Evolutionary conservation across 2,113 vertebrate genomes (phyloP), one percentile per base, ranked within the genome.

Genomic region (Canis aureus): DNA sequence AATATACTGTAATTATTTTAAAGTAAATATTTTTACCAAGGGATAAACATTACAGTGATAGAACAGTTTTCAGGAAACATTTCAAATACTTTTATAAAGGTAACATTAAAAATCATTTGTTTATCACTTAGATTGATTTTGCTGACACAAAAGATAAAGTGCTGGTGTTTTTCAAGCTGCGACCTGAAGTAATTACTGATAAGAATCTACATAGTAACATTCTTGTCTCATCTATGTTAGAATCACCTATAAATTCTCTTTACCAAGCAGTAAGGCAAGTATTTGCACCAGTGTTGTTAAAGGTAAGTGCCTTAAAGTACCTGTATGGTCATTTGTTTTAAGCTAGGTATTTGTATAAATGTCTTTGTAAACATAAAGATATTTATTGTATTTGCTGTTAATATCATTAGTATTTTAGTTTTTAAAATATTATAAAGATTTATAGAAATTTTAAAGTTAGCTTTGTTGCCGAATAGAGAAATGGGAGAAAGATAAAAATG

Each of bases 121-220:
- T 97, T 97, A 11, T 98, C 93, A 51, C 76, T 98, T 97, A 99
- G 99, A 99, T 99, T 97, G 99, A 99, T 96, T 97, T 98, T 79
- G 98, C 98, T 35, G 98, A 99, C 86, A 98, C 98, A 82, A 97
- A 98, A 97, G 99, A 99, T 89, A 99, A 99, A 49, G 98, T 99
- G 66, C 95, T 99, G 98, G 99, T 99, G 86, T 99, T 99, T 98
- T 99, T 99, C 98, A 99, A 99, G 97, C 98, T 99, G 95, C 98
- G 98, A 53, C 99, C 99, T 32, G 99, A 99, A 88, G 99, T 99
- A 51, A 99, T 99, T 95, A 99, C 99, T 5, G 99, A 99, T 96
- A 99, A 99, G 60, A 99, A 99, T 97, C 98, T 99, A 92, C 99
- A 99, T 60, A 99, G 98, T 94, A 99, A 99, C 93, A 98, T 99